Evolutionary conservation across 53 echinoderm and acorn worm species (phyloP), one percentile per base, ranked within the genome.

Genomic region (Holothuria leucospilota): DNA sequence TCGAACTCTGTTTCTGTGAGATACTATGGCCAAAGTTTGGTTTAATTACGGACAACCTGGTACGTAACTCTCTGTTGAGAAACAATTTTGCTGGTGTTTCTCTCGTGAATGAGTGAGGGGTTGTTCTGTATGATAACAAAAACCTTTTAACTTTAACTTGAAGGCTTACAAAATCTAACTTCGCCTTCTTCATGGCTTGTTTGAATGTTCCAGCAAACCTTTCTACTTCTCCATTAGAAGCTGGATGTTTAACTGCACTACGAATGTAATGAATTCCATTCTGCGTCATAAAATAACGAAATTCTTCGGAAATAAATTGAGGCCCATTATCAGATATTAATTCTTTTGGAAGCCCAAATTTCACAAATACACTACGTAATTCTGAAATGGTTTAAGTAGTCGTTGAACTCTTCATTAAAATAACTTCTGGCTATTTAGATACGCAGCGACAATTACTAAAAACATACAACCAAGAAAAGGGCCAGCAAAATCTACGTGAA

Each of bases 401-500:
- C 6, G 89, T 86, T 28, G 83, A 86, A 23, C 87, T 77, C 40
- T 91, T 87, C 61, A 83, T 92, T 12, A 61, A 52, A 25, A 89
- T 68, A 13, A 89, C 92, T 27, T 86, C 82, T 67, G 86, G 86
- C 93, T 90, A 93, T 68, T 90, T 90, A 13, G 90, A 59, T 90
- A 72, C 4, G 93, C 90, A 27, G 90, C 90, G 21, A 87, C 79
- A 28, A 89, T 77, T 3, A 88, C 40, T 41, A 92, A 64, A 68
- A 77, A 89, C 89, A 92, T 92, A 39, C 14, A 90, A 78, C 84
- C 29, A 82, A 51, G 29, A 90, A 78, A 10, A 90, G 81, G 93
- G 41, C 93, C 90, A 16, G 90, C 90, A 79, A 89, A 93, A 46
- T 93, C 93, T 30, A 93, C 74, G 40, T 93, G 93, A 29, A 87